Conservation (phyloP, 2,797 vertebrate genomes). For the Eulemur albifrons region DNA sequence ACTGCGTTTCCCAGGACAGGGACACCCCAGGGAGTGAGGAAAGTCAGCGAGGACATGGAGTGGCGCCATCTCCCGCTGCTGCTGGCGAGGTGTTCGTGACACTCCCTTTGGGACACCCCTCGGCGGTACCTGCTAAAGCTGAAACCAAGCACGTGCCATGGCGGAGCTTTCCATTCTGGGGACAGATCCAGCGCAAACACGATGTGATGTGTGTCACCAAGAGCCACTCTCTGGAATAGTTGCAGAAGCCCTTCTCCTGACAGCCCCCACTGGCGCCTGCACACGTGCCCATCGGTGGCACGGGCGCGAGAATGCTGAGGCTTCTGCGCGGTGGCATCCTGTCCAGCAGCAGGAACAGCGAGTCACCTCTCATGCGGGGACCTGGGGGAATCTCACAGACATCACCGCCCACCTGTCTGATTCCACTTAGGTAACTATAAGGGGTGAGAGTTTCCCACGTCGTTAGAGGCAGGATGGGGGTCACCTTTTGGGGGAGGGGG, state of each 20-base stretch:
- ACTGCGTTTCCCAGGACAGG: fast-evolving
- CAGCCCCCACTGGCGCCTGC: fast-evolving
- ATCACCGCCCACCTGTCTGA: fast-evolving
- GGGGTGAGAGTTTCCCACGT: fast-evolving
- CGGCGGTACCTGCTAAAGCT: fast-evolving
- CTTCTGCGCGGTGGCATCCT: fast-evolving
- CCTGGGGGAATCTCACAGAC: fast-evolving
- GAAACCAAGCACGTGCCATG: fast-evolving
- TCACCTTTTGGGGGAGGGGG: fast-evolving
- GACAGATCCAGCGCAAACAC: fast-evolving
- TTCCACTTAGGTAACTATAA: fast-evolving
- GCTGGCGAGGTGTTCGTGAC: fast-evolving
- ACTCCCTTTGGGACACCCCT: fast-evolving
- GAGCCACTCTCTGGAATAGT: fast-evolving
- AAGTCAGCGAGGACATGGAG: fast-evolving
- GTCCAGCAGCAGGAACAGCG: fast-evolving
- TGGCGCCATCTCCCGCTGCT: fast-evolving
- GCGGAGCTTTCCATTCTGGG: fast-evolving
- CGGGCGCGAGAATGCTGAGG: fast-evolving
- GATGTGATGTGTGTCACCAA: fast-evolving
- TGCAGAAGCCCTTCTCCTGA: fast-evolving
- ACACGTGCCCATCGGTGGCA: fast-evolving
- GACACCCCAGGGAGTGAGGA: fast-evolving
- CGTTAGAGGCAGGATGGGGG: fast-evolving
- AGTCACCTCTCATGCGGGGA: fast-evolving